These are phyloP conservation scores for Pseudanteris insignis DNA, from an alignment of 2,888 invertebrate species.

Conservation along the genomic window DNA sequence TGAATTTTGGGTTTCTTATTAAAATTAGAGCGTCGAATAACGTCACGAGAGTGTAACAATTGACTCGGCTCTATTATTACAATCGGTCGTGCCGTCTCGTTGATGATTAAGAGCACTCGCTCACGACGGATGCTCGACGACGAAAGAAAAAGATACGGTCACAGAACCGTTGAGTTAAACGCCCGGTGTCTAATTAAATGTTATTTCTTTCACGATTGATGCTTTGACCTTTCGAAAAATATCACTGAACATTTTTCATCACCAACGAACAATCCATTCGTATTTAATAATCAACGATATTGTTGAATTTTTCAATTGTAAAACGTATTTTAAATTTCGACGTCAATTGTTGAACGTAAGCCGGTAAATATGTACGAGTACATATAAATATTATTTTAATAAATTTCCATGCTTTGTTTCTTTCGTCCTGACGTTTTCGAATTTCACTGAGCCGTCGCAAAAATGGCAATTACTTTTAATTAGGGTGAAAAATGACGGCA, in stretches of 20 bases:
- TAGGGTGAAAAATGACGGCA: constrained; percentile 4
- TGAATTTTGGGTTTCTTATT: too few relatives aligned
- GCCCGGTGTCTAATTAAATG: constrained; percentile 50
- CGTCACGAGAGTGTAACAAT: constrained; percentile 38
- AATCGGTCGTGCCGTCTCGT: constrained; percentile 40
- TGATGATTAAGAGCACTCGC: constrained; percentile 41
- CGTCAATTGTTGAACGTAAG: too few relatives aligned
- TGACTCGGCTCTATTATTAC: constrained; percentile 38
- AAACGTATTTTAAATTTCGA: too few relatives aligned
- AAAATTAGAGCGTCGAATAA: constrained; percentile 22
- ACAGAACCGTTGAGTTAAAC: constrained; percentile 47
- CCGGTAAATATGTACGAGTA: too few relatives aligned
- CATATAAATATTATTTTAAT: too few relatives aligned
- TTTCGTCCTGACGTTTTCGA: too few relatives aligned
- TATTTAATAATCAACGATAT: too few relatives aligned
- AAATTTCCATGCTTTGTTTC: too few relatives aligned
- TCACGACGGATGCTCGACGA: constrained; percentile 38
- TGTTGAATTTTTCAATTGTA: too few relatives aligned
- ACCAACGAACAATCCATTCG: too few relatives aligned
- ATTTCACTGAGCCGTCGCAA: too few relatives aligned
- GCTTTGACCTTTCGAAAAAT: constrained; percentile 45
- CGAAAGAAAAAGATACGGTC: constrained; percentile 45
- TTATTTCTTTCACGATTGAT: constrained; percentile 47
- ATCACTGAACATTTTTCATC: constrained; percentile 1
- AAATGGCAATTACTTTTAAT: neutral